Percentiles rank a stretch among this genome's conserved stretches.
Conservation (phyloP, 2,113 vertebrate species). For the Cyphomyrus plagiostoma region DNA sequence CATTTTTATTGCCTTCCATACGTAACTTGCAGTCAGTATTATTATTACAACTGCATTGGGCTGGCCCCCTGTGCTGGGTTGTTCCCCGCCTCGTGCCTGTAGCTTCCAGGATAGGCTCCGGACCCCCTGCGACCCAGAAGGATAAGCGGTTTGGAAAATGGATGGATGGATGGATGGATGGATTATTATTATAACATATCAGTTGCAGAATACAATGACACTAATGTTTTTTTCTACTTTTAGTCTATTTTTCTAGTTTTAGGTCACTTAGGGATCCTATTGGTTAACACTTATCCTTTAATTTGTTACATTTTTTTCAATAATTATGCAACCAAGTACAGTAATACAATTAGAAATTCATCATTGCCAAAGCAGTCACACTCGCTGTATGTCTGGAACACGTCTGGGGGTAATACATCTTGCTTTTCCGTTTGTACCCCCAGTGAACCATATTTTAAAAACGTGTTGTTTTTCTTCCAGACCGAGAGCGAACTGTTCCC, state of each 20-base stretch:
- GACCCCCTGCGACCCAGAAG: too few species aligned
- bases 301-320: neutral
- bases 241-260: neutral
- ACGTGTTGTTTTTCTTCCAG: neutral
- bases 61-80: too few species aligned
- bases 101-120: too few species aligned
- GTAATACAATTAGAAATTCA: neutral
- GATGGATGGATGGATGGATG: too few species aligned
- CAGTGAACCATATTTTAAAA: constrained; percentile 1
- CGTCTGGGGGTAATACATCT: neutral
- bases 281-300: neutral
- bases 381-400: neutral
- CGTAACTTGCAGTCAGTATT: neutral
- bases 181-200: neutral
- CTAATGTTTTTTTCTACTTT: neutral
- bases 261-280: neutral
- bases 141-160: too few species aligned
- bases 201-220: neutral
- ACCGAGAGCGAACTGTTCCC: neutral
- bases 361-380: neutral
- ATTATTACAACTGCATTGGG: neutral
- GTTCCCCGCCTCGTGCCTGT: too few species aligned
- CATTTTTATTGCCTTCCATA: neutral
- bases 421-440: neutral
- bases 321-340: neutral